Evolutionary conservation across 2,888 invertebrate genomes (phyloP).

Genomic region (Sceliomorpha sp.): DNA sequence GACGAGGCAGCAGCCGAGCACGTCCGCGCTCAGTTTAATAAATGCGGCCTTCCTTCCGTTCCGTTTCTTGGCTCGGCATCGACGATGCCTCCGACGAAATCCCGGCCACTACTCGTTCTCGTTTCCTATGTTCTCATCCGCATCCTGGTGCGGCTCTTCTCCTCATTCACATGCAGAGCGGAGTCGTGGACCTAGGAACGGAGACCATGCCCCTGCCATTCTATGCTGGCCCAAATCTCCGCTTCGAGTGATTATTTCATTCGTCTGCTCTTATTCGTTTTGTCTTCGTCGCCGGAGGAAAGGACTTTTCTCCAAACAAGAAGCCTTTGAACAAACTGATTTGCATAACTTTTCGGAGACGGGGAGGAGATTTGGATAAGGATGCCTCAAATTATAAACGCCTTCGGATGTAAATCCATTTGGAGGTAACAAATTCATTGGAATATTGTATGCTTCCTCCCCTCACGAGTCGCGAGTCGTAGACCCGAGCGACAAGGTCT

Average conservation of each 20-base stretch:
- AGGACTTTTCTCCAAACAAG: no score
- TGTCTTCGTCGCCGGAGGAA: background rate
- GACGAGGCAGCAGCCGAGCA: slow-evolving; percentile 44
- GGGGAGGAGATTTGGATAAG: no score
- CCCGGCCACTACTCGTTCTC: slow-evolving; percentile 32
- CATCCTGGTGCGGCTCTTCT: slow-evolving; percentile 23
- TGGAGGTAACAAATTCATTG: no score
- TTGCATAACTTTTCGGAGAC: no score
- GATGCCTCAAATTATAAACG: no score
- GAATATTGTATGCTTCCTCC: no score
- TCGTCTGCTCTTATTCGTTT: slow-evolving; percentile 19
- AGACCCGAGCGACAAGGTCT: no score
- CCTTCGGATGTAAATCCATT: no score
- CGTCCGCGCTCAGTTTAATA: slow-evolving; percentile 71
- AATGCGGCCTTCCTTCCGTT: slow-evolving; percentile 73
- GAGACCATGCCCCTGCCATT: slow-evolving; percentile 49
- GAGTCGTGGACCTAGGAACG: slow-evolving; percentile 54
- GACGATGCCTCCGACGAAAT: slow-evolving; percentile 54
- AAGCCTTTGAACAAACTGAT: no score
- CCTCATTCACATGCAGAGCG: slow-evolving; percentile 69
- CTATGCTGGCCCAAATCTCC: slow-evolving; percentile 58
- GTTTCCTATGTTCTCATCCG: slow-evolving; percentile 34
- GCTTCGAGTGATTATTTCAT: slow-evolving; percentile 66
- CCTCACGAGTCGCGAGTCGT: no score
- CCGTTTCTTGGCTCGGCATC: slow-evolving; percentile 68